Evolutionary conservation across 2,888 invertebrate genomes (phyloP).

Genomic region (Euplexia lucipara): DNA sequence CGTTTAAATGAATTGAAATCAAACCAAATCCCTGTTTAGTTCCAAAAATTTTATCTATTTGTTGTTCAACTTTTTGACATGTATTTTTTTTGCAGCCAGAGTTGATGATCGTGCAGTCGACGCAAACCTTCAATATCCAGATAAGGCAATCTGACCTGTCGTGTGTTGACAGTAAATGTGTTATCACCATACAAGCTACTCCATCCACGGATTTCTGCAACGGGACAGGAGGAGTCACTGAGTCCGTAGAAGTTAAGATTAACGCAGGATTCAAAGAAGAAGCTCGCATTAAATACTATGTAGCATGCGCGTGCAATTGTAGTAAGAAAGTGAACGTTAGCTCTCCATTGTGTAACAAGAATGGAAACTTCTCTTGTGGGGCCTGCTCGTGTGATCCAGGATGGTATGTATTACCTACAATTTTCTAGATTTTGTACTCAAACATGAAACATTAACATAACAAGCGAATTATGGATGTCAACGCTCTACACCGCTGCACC

Average conservation of each 20-base stretch:
- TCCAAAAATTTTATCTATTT: slow-evolving; percentile 11
- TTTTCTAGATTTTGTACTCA: background rate
- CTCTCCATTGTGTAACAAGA: slow-evolving; percentile 81
- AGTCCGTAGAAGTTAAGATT: slow-evolving; percentile 71
- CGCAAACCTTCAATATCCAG: slow-evolving; percentile 67
- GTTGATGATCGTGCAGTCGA: slow-evolving; percentile 62
- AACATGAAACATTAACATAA: no score
- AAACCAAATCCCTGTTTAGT: background rate
- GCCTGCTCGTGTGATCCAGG: slow-evolving; percentile 89
- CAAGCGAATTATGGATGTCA: no score
- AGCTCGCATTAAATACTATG: slow-evolving; percentile 73
- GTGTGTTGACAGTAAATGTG: slow-evolving; percentile 64
- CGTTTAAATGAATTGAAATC: slow-evolving; percentile 1
- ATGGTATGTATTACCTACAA: slow-evolving; percentile 61
- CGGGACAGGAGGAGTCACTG: slow-evolving; percentile 57
- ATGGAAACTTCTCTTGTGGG: slow-evolving; percentile 92
- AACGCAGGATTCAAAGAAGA: slow-evolving; percentile 69
- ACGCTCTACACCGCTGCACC: no score
- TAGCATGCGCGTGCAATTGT: slow-evolving; percentile 83
- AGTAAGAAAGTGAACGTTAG: slow-evolving; percentile 72
- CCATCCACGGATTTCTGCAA: slow-evolving; percentile 74
- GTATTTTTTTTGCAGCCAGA: slow-evolving; percentile 44
- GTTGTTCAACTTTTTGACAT: slow-evolving; percentile 21
- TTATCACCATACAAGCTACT: slow-evolving; percentile 62
- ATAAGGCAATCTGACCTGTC: slow-evolving; percentile 45